Evolutionary conservation across 2,888 invertebrate species (phyloP).

Genomic region (Eupithecia centaureata): DNA sequence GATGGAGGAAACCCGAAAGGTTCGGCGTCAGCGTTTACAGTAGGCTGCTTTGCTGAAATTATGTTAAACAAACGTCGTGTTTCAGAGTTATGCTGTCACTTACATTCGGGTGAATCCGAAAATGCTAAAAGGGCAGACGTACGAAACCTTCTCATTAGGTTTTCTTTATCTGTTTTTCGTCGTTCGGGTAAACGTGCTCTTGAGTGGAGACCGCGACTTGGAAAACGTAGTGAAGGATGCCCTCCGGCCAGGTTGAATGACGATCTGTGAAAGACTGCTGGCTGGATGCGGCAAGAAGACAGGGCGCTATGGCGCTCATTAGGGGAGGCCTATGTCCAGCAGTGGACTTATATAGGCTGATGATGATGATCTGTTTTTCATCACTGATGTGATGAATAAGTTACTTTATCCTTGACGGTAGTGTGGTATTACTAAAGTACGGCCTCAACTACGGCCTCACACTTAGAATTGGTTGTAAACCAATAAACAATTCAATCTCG

Average conservation of each 20-base stretch:
- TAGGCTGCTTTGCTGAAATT: slow-evolving; percentile 16
- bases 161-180: background rate
- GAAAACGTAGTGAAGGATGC: too few relatives aligned
- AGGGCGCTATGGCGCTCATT: too few relatives aligned
- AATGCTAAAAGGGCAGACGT: background rate
- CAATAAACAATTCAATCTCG: background rate
- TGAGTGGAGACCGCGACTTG: too few relatives aligned
- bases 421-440: too few relatives aligned
- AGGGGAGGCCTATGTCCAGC: too few relatives aligned
- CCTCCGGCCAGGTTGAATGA: too few relatives aligned
- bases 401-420: background rate
- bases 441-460: too few relatives aligned
- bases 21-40: slow-evolving; percentile 14
- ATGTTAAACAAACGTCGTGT: slow-evolving; percentile 17
- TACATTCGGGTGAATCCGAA: slow-evolving; percentile 7
- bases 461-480: background rate
- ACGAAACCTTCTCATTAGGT: background rate
- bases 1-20: slow-evolving; percentile 12
- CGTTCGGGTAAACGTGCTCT: too few relatives aligned
- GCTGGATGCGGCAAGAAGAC: too few relatives aligned
- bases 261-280: too few relatives aligned
- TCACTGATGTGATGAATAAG: background rate
- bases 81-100: slow-evolving; percentile 14
- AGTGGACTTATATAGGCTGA: too few relatives aligned
- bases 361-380: background rate